Percentiles rank a stretch among this genome's conserved stretches.
phyloP scores from a whole-genome alignment of 1,140 invertebrate genomes.

The Drosophila serrata region DNA sequence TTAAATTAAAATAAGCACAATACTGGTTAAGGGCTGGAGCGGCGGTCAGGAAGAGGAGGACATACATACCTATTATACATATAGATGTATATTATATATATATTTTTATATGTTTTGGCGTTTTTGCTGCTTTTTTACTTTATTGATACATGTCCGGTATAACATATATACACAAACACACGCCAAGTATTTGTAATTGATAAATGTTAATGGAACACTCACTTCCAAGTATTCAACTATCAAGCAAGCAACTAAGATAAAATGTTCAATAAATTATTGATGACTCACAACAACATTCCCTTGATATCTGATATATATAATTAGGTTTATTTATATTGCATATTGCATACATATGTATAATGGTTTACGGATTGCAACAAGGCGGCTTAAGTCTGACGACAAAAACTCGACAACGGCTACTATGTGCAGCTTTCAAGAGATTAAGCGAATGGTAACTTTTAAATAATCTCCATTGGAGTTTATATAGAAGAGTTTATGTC shows the following conservation, averaged over 20 bases:
- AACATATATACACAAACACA: conserved; percentile 19
- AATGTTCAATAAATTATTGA: conserved; percentile 79
- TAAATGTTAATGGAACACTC: conserved; percentile 50
- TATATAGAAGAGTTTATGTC: background rate
- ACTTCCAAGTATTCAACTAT: conserved; percentile 73
- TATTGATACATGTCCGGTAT: conserved; percentile 51
- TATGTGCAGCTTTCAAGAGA: background rate
- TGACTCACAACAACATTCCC: conserved; percentile 38
- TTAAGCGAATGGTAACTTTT: background rate
- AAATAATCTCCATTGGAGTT: background rate
- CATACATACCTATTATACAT: conserved; percentile 40
- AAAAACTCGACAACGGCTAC: background rate
- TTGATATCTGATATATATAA: conserved; percentile 25
- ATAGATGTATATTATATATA: conserved; percentile 62
- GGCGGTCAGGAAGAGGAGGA: conserved; percentile 11
- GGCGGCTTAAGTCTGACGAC: conserved; percentile 8
- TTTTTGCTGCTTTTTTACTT: conserved; percentile 76
- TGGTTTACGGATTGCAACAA: conserved; percentile 42
- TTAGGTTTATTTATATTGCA: conserved; percentile 51
- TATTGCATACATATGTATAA: conserved; percentile 42
- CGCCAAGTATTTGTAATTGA: conserved; percentile 56
- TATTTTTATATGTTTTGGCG: conserved; percentile 81
- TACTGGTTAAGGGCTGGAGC: background rate
- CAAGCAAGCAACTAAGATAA: conserved; percentile 71
- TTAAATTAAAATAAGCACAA: conserved; percentile 59